Conservation (phyloP, 2,113 vertebrate species). For the Phylloscopus whistleri region DNA sequence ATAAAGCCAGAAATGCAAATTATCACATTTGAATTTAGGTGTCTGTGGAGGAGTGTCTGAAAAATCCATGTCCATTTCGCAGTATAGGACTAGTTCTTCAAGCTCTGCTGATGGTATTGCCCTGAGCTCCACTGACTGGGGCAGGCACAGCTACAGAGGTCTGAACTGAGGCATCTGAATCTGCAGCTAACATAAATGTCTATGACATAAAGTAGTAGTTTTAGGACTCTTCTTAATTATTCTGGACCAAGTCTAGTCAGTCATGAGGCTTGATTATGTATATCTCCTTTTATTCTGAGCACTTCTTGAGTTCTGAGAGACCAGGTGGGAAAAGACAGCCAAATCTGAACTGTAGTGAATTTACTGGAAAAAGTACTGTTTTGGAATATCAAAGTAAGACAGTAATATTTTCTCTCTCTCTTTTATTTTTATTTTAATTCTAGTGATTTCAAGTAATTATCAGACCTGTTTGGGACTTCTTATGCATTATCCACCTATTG, state of each 20-base stretch:
- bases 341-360: background rate
- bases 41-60: background rate
- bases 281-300: background rate
- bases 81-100: background rate
- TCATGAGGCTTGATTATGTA: background rate
- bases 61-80: background rate
- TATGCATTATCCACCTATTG: constrained; percentile 95
- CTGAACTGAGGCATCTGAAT: background rate
- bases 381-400: background rate
- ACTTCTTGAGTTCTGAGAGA: background rate
- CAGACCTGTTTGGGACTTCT: constrained; percentile 96
- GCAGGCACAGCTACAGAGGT: background rate
- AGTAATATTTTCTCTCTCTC: background rate
- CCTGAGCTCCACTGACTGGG: background rate
- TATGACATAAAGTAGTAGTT: background rate
- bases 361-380: background rate
- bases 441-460: constrained; percentile 98
- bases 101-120: background rate
- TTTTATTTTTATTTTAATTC: constrained; percentile 33
- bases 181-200: background rate
- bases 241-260: background rate
- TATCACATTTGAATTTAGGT: background rate
- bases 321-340: background rate
- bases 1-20: background rate
- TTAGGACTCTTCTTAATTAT: background rate